Evolutionary conservation across 92 coral and sea anemone genomes (phyloP), one percentile per base, ranked within the genome.

Genomic region (Parazoanthus atlanticus): DNA sequence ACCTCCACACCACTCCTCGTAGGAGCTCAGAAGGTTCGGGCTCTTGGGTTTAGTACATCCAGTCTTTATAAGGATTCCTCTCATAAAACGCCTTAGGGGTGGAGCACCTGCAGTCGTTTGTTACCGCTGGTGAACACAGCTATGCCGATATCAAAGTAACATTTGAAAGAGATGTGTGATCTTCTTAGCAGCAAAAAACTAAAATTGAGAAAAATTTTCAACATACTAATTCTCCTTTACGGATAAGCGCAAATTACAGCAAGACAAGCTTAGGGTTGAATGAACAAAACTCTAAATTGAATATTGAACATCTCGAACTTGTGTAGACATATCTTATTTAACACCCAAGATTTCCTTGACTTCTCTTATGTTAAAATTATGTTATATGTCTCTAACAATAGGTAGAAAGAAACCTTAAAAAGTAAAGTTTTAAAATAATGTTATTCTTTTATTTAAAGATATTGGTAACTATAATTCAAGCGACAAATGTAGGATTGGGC

Each of bases 11-110:
- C 9, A 84, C 84, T 65, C 78, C 78, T 26, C 86, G 98, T 17
- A 90, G 91, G 40, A 94, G 98, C 89, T 95, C 98, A 16, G 98
- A 95, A 95, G 96, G 98, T 95, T 95, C 98, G 98, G 98, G 93
- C 85, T 94, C 98, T 47, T 95, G 98, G 96, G 98, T 95, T 90
- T 95, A 92, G 85, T 86, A 80, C 84, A 36, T 76, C 40, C 82
- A 78, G 25, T 40, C 30, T 58, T 78, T 21, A 12, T 43, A 78
- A 28, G 34, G 54, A 9, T 16, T 19, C 15, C 47, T 32, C 33
- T 31, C 38, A 1, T 28, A 5, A 26, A 76, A 76, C 58, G 5
- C n/a, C n/a, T 72, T 30, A 69, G 40, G 6, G 52, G 19, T 46
- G 71, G 47, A 56, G 69, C 25, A 31, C 30, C 83, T 79, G 41